Conservation (phyloP, 2,113 vertebrate species). For the Bungarus multicinctus region DNA sequence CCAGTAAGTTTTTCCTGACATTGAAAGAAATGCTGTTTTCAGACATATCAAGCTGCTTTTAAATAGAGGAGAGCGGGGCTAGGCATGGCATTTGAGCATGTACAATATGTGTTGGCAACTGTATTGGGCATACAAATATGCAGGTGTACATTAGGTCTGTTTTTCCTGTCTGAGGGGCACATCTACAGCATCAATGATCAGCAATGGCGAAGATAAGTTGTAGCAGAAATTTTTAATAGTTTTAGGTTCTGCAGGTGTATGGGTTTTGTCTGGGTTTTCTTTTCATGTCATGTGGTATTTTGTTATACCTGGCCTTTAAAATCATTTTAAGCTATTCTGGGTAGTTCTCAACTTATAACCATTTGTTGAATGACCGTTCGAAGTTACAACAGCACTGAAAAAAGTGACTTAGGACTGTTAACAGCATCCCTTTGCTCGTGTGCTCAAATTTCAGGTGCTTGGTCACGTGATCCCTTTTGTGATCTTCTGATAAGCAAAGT, state of each 20-base stretch:
- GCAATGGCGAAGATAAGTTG: not conserved
- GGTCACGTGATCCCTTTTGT: not conserved
- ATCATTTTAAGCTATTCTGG: not conserved
- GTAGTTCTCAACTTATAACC: not conserved
- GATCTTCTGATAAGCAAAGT: not conserved
- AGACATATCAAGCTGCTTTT: too few relatives aligned
- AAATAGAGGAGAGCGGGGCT: not conserved
- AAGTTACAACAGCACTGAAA: not conserved
- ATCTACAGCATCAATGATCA: not conserved
- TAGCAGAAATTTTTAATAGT: not conserved
- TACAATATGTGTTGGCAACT: not conserved
- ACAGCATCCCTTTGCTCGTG: not conserved
- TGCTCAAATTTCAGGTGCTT: too few relatives aligned
- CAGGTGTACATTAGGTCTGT: not conserved
- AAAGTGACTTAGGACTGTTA: not conserved
- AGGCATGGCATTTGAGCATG: not conserved
- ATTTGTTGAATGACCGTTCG: not conserved
- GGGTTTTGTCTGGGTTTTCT: not conserved
- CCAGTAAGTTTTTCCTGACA: not conserved
- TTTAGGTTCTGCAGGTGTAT: not conserved
- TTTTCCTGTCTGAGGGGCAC: not conserved
- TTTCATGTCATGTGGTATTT: not conserved
- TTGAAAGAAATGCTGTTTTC: not conserved
- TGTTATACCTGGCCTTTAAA: not conserved
- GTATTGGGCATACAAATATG: not conserved